phyloP scores from a whole-genome alignment of 2,888 invertebrate genomes.

The Melinaea marsaeus region DNA sequence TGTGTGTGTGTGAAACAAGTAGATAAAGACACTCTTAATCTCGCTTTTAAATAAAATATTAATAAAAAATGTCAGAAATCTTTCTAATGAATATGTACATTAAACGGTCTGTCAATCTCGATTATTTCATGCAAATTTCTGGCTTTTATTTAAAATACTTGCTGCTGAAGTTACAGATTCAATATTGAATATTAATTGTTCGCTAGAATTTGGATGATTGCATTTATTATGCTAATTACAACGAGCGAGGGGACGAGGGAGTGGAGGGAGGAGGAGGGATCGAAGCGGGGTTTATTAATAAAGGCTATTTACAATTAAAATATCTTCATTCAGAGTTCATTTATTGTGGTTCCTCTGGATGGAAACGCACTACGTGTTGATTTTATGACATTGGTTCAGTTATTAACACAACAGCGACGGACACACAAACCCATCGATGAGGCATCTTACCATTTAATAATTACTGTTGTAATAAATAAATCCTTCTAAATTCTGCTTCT shows the following conservation, averaged over 20 bases:
- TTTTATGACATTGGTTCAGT: no score
- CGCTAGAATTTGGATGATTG: slow-evolving; percentile 23
- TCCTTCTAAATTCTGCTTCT: no score
- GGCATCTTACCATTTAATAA: no score
- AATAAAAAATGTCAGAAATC: neutral
- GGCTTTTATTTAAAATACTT: slow-evolving; percentile 27
- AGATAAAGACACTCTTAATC: no score
- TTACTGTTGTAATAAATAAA: no score
- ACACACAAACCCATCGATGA: no score
- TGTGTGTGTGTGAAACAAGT: no score
- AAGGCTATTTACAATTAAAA: slow-evolving; percentile 4
- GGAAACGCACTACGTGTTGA: no score
- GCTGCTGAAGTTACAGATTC: slow-evolving; percentile 26
- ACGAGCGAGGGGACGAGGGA: slow-evolving; percentile 15
- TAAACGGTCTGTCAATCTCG: slow-evolving; percentile 2
- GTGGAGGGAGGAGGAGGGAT: no score
- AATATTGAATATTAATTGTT: slow-evolving; percentile 29
- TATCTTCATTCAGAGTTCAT: neutral
- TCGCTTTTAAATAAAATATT: neutral
- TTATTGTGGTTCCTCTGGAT: neutral
- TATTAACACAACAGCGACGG: no score
- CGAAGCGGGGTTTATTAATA: slow-evolving; percentile 6
- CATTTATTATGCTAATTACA: slow-evolving; percentile 22
- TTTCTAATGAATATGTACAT: neutral
- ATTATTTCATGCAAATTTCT: slow-evolving; percentile 29